These are phyloP conservation scores for Sphaeridia pumilis DNA, from an alignment of 2,888 invertebrate species.

Conservation along the genomic window DNA sequence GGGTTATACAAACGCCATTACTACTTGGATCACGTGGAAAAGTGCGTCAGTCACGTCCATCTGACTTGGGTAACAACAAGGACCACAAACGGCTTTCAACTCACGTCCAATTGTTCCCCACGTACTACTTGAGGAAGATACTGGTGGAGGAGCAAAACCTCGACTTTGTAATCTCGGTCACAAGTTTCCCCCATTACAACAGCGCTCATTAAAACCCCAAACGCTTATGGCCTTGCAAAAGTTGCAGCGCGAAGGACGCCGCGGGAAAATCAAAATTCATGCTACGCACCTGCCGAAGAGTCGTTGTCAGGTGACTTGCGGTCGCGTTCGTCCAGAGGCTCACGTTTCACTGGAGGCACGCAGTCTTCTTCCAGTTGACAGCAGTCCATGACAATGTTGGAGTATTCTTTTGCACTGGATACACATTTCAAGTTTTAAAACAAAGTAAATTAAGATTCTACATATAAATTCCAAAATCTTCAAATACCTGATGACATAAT, in stretches of 20 bases:
- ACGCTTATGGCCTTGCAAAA: neutral
- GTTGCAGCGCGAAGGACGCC: neutral
- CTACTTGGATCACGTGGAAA: conserved; percentile 11
- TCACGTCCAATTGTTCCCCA: conserved; percentile 19
- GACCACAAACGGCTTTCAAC: conserved; percentile 8
- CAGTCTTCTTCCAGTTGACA: conserved; percentile 62
- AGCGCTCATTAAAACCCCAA: neutral
- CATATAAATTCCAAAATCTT: neutral
- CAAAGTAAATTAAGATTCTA: neutral
- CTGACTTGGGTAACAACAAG: neutral
- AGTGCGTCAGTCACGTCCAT: conserved; percentile 13
- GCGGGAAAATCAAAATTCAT: too few species aligned
- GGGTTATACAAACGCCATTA: conserved; percentile 8
- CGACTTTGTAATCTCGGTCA: too few species aligned
- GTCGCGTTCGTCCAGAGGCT: conserved; percentile 72
- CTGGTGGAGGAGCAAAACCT: too few species aligned
- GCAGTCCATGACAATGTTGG: conserved; percentile 84
- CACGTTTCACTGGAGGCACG: conserved; percentile 58
- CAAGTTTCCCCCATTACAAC: neutral
- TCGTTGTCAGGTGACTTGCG: conserved; percentile 81
- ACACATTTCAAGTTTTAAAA: neutral
- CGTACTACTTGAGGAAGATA: too few species aligned
- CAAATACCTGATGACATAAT: conserved; percentile 90
- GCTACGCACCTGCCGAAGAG: conserved; percentile 46
- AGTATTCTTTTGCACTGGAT: conserved; percentile 73